Conservation (phyloP, 1,140 invertebrate genomes). For the Macrocentrus cingulum region DNA sequence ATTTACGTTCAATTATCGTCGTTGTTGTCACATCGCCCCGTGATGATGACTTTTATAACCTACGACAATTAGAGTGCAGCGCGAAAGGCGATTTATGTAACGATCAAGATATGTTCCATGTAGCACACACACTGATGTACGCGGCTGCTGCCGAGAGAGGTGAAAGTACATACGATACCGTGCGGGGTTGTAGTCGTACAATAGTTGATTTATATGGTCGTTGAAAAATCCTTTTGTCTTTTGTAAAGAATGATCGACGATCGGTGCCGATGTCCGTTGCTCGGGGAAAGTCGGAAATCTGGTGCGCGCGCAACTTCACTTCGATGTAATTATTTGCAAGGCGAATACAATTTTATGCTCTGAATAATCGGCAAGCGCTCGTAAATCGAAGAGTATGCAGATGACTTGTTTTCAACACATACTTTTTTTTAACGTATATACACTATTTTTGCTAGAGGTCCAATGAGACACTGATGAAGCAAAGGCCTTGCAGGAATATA, state of each 20-base stretch:
- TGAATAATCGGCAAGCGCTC: constrained; percentile 39
- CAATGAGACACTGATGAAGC: no score
- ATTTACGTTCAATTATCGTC: no score
- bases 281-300: background rate
- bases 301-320: background rate
- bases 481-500: no score
- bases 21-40: no score
- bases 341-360: constrained; percentile 54
- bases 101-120: no score
- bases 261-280: background rate
- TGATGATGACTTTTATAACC: no score
- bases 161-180: background rate
- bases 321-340: constrained; percentile 38
- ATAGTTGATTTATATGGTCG: background rate
- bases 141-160: background rate
- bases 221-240: background rate
- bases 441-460: no score
- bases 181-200: background rate
- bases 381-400: background rate
- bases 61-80: no score
- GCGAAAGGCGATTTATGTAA: no score
- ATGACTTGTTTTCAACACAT: no score
- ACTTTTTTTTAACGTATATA: no score
- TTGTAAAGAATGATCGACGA: background rate
- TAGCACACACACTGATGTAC: background rate